Evolutionary conservation across 2,113 vertebrate species (phyloP).

Genomic region (Microcebus tavaratra): DNA sequence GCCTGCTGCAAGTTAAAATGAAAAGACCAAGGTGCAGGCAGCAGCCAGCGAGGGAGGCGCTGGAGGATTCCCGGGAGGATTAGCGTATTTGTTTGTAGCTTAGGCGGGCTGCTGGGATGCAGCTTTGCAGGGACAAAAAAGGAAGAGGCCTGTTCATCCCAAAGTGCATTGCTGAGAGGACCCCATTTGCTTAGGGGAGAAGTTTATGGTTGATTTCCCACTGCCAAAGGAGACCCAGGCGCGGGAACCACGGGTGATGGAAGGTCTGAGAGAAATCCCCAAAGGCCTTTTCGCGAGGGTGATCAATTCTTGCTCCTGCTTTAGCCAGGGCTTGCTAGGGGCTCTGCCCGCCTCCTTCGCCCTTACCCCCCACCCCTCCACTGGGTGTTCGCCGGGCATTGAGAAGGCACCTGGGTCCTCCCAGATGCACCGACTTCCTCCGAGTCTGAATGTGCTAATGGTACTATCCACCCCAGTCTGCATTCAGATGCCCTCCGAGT

Average conservation of each 20-base stretch:
- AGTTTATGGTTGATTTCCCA: slow-evolving; percentile 56
- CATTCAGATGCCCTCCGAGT: not conserved
- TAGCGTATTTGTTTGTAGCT: slow-evolving; percentile 73
- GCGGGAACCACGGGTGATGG: not conserved
- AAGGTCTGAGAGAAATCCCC: not conserved
- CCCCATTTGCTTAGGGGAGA: slow-evolving; percentile 26
- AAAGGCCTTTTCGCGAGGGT: slow-evolving; percentile 21
- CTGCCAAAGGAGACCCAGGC: not conserved
- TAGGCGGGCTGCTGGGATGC: slow-evolving; percentile 43
- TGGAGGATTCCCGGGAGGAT: slow-evolving; percentile 68
- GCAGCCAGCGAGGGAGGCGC: slow-evolving; percentile 2
- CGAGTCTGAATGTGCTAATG: not conserved
- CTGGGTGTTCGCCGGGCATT: not conserved
- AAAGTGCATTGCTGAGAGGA: slow-evolving; percentile 8
- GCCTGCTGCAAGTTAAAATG: slow-evolving; percentile 27
- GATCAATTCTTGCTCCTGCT: slow-evolving; percentile 33
- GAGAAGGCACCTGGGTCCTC: not conserved
- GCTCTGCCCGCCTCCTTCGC: not conserved
- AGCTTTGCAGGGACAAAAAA: slow-evolving; percentile 61
- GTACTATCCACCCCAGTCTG: not conserved
- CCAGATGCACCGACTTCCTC: not conserved
- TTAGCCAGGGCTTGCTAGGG: not conserved
- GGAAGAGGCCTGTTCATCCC: slow-evolving; percentile 14
- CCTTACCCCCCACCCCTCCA: not conserved
- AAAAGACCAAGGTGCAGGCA: slow-evolving; percentile 10